These are phyloP conservation scores for Amblyjoppa fuscipennis DNA, from an alignment of 2,888 invertebrate genomes.

Conservation along the genomic window DNA sequence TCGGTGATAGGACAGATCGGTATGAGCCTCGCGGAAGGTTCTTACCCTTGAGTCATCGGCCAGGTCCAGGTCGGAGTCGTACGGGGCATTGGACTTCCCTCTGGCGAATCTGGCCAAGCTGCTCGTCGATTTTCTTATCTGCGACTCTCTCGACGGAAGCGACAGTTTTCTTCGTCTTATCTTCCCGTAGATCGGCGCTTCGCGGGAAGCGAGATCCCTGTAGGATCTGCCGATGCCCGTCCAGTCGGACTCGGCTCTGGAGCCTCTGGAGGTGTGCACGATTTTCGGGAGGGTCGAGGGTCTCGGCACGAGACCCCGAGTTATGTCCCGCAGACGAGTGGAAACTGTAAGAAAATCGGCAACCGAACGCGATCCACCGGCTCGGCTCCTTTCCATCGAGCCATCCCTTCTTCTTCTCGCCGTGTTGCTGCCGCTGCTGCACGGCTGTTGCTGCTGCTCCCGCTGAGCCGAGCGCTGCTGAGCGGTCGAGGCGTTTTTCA, in stretches of 20 bases:
- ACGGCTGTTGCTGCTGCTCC: constrained; percentile 62
- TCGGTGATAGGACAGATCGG: constrained; percentile 70
- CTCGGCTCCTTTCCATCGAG: constrained; percentile 70
- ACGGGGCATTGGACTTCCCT: constrained; percentile 34
- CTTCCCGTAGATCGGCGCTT: constrained; percentile 81
- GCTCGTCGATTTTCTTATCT: constrained; percentile 67
- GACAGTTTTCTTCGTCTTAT: constrained; percentile 81
- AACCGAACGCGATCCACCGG: constrained; percentile 75
- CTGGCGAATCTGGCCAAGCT: constrained; percentile 70
- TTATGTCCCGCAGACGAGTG: constrained; percentile 71
- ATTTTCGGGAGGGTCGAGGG: constrained; percentile 83
- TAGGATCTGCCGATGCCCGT: constrained; percentile 62
- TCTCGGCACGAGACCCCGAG: constrained; percentile 74
- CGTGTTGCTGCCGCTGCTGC: constrained; percentile 38
- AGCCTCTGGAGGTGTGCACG: constrained; percentile 69
- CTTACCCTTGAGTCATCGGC: constrained; percentile 1
- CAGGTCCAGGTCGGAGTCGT: constrained; percentile 34
- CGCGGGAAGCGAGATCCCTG: constrained; percentile 73
- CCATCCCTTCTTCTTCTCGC: constrained; percentile 71
- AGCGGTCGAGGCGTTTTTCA: constrained; percentile 69
- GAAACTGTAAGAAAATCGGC: constrained; percentile 76
- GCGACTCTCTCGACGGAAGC: constrained; percentile 69
- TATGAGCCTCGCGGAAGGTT: constrained; percentile 66
- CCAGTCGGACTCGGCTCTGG: constrained; percentile 70
- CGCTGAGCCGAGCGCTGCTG: constrained; percentile 57